Percentiles rank a stretch among this genome's conserved stretches.
These are phyloP conservation scores for Delphinus delphis DNA, from an alignment of 2,113 vertebrate genomes.

Conservation along the genomic window DNA sequence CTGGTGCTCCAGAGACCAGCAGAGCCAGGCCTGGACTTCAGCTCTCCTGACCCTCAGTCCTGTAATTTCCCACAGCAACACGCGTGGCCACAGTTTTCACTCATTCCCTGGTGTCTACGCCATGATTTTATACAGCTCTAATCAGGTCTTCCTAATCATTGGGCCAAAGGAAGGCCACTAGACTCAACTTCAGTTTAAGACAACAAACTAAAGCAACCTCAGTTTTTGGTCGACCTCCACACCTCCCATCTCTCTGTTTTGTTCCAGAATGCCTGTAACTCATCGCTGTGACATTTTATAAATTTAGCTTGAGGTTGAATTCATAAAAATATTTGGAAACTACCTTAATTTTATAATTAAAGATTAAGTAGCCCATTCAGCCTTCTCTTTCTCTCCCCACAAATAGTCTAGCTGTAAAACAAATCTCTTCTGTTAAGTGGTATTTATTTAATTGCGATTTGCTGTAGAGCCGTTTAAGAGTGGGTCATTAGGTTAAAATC, in stretches of 20 bases:
- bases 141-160: not conserved
- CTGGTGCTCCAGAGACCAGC: not conserved
- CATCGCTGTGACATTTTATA: constrained; percentile 66
- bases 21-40: not conserved
- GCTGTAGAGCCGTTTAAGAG: constrained; percentile 79
- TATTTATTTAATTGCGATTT: constrained; percentile 83
- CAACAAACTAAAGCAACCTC: not conserved
- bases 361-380: constrained; percentile 71
- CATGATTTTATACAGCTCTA: not conserved
- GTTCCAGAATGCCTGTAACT: not conserved
- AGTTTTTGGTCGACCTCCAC: not conserved
- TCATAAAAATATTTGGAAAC: constrained; percentile 79
- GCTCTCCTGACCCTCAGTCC: not conserved
- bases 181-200: not conserved
- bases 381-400: constrained; percentile 70
- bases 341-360: constrained; percentile 80
- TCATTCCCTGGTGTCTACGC: not conserved
- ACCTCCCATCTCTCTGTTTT: not conserved
- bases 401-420: constrained; percentile 70
- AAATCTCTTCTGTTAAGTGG: constrained; percentile 74
- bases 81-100: not conserved
- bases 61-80: not conserved
- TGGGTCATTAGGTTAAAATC: constrained; percentile 75
- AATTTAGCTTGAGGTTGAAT: constrained; percentile 76
- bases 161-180: not conserved